Evolutionary conservation across 2,888 invertebrate species (phyloP).

Genomic region (Malthinus flaveolus): DNA sequence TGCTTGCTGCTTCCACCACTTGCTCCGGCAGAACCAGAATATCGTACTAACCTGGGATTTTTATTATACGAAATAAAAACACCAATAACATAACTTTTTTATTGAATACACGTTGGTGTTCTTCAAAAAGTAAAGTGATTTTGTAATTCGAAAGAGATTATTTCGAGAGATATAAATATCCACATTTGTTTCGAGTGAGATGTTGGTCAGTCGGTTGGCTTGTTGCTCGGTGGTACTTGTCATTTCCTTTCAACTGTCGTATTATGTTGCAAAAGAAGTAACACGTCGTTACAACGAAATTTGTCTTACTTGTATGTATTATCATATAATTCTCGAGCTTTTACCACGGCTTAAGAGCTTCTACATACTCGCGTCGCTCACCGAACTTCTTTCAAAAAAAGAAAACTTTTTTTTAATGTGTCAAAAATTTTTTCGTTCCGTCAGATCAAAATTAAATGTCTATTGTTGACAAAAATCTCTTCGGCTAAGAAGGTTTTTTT

Average conservation of each 20-base stretch:
- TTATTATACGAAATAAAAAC: slow-evolving; percentile 33
- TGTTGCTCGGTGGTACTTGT: slow-evolving; percentile 1
- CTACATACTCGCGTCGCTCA: too few relatives aligned
- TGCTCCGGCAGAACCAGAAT: slow-evolving; percentile 28
- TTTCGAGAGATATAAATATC: not conserved
- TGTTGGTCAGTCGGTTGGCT: not conserved
- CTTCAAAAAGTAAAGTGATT: not conserved
- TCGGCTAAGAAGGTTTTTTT: not conserved
- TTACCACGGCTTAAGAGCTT: too few relatives aligned
- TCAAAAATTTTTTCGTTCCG: too few relatives aligned
- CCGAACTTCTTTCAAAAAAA: too few relatives aligned
- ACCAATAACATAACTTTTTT: slow-evolving; percentile 26
- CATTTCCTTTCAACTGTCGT: slow-evolving; percentile 5
- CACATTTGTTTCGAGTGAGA: not conserved
- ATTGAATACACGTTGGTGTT: slow-evolving; percentile 21
- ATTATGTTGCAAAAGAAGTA: slow-evolving; percentile 3
- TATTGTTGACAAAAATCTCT: slow-evolving; percentile 8
- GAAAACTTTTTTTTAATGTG: too few relatives aligned
- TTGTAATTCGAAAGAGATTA: not conserved
- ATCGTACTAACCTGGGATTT: slow-evolving; percentile 30
- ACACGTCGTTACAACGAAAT: not conserved
- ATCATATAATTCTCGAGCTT: too few relatives aligned
- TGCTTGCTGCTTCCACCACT: slow-evolving; percentile 32
- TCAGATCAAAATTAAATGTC: not conserved
- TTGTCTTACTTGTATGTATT: too few relatives aligned